phyloP scores from a whole-genome alignment of 2,888 invertebrate genomes.

The Leptogaster cylindrica region DNA sequence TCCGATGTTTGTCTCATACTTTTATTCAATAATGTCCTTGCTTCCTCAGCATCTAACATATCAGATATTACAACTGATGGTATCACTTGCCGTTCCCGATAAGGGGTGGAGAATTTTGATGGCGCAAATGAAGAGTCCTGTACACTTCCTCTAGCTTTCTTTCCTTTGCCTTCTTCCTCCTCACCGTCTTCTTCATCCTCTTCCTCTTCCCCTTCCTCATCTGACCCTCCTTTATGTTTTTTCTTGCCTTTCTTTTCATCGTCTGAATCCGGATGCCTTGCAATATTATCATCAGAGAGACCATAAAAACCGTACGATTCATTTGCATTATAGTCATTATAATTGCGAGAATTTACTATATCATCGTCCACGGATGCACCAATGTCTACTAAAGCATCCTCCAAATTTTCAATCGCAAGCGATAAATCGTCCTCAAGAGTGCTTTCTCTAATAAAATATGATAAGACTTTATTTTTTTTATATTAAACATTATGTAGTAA shows the following conservation, averaged over 20 bases:
- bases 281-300: not conserved
- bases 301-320: too few species aligned
- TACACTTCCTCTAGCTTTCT: too few species aligned
- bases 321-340: too few species aligned
- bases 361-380: constrained; percentile 5
- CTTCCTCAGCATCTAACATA: not conserved
- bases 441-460: too few species aligned
- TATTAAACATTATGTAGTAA: too few species aligned
- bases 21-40: not conserved
- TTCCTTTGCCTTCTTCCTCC: not conserved
- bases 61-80: constrained; percentile 6
- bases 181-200: not conserved
- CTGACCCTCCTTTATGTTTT: not conserved
- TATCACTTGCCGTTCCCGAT: too few species aligned
- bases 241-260: not conserved
- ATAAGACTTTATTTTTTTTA: too few species aligned
- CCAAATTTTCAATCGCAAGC: constrained; percentile 42
- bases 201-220: not conserved
- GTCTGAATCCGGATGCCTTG: too few species aligned
- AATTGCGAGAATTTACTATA: constrained; percentile 9
- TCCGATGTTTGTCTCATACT: not conserved
- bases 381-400: constrained; percentile 33
- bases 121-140: too few species aligned
- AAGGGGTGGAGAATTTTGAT: too few species aligned
- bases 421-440: too few species aligned